A percentile compares a stretch with the other conserved stretches of the same genome.
These are phyloP conservation scores for Drosophila quasianomalipes DNA, from an alignment of 2,888 invertebrate species.

Conservation along the genomic window DNA sequence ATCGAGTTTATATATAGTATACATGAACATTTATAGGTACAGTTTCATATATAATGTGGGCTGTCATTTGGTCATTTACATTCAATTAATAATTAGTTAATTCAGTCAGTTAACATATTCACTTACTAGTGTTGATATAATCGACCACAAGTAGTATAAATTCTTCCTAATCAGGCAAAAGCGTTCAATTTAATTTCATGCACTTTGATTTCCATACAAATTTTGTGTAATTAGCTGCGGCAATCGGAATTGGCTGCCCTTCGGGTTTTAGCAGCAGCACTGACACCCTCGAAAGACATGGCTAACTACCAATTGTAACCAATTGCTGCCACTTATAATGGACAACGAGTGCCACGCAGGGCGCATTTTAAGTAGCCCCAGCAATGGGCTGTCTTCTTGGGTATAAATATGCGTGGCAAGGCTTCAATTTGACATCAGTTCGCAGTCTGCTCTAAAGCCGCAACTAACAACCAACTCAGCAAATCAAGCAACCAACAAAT, in stretches of 20 bases:
- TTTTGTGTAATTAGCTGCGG: slow-evolving; percentile 45
- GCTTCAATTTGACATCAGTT: slow-evolving; percentile 60
- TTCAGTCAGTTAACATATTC: neutral
- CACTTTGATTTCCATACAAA: slow-evolving; percentile 35
- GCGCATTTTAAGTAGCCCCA: slow-evolving; percentile 60
- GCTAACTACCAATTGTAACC: slow-evolving; percentile 54
- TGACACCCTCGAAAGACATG: slow-evolving; percentile 54
- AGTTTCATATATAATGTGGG: neutral
- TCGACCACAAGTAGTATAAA: neutral
- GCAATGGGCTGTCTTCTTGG: slow-evolving; percentile 5
- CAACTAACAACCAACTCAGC: slow-evolving; percentile 27
- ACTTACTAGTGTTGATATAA: neutral
- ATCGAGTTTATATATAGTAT: neutral
- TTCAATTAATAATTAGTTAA: neutral
- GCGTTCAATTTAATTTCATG: slow-evolving; percentile 8
- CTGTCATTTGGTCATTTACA: neutral
- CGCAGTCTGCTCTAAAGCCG: slow-evolving; percentile 47
- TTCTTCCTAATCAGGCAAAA: neutral
- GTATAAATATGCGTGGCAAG: slow-evolving; percentile 65
- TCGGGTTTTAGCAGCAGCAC: slow-evolving; percentile 60
- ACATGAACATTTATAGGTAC: neutral
- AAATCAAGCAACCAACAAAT: slow-evolving; percentile 28
- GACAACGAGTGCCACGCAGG: slow-evolving; percentile 36
- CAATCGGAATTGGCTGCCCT: slow-evolving; percentile 67
- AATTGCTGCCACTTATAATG: slow-evolving; percentile 63